Evolutionary conservation across 1,140 invertebrate species (phyloP).

Genomic region (Hycleus phaleratus): DNA sequence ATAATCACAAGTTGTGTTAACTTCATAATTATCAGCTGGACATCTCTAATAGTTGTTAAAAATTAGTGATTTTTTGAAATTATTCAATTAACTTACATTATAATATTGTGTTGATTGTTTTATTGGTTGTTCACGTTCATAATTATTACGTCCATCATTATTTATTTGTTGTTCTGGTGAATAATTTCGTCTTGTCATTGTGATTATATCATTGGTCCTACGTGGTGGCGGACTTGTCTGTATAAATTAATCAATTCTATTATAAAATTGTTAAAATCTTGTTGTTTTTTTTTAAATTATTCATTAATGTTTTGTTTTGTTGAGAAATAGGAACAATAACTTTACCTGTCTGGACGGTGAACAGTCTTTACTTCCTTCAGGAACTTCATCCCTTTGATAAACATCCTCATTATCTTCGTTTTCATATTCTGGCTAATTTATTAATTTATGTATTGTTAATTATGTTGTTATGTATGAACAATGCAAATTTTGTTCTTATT

Average conservation of each 20-base stretch:
- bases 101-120: slow-evolving; percentile 31
- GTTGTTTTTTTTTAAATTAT: not conserved
- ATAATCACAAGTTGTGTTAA: slow-evolving; percentile 25
- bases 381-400: slow-evolving; percentile 30
- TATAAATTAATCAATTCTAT: not conserved
- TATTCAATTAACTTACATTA: slow-evolving; percentile 26
- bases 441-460: slow-evolving; percentile 9
- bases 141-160: slow-evolving; percentile 31
- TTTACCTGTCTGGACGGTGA: slow-evolving; percentile 32
- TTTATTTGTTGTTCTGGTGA: slow-evolving; percentile 34
- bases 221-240: slow-evolving; percentile 26
- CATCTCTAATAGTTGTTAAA: slow-evolving; percentile 8
- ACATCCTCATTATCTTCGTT: slow-evolving; percentile 33
- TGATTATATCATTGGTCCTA: slow-evolving; percentile 6
- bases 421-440: slow-evolving; percentile 30
- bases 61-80: slow-evolving; percentile 3
- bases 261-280: not conserved
- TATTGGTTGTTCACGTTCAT: slow-evolving; percentile 29
- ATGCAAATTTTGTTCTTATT: not conserved
- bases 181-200: slow-evolving; percentile 14
- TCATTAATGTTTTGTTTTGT: not conserved
- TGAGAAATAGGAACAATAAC: no score
- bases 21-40: slow-evolving; percentile 33
- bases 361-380: slow-evolving; percentile 29
- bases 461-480: slow-evolving; percentile 6